Percentiles rank a stretch among this genome's conserved stretches.
Evolutionary conservation across 2,888 invertebrate species (phyloP).

Genomic region (Neoscelio sp.): DNA sequence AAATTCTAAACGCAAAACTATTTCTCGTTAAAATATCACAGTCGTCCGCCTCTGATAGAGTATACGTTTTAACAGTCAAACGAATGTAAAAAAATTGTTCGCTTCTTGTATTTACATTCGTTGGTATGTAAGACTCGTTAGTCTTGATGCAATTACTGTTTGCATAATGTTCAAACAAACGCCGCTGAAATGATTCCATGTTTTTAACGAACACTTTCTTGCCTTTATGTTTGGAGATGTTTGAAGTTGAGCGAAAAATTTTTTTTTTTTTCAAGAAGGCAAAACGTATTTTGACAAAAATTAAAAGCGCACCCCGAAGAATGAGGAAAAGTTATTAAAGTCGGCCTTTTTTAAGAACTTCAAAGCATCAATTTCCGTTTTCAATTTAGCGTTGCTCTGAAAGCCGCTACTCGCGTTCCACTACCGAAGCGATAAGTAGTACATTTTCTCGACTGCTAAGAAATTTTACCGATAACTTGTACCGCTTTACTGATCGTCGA

Average conservation of each 20-base stretch:
- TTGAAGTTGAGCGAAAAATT: slow-evolving; percentile 30
- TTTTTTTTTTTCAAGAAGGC: slow-evolving; percentile 28
- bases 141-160: slow-evolving; percentile 65
- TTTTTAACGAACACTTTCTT: slow-evolving; percentile 62
- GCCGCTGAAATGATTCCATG: slow-evolving; percentile 55
- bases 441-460: slow-evolving; percentile 49
- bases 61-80: slow-evolving; percentile 44
- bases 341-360: slow-evolving; percentile 73
- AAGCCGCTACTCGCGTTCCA: slow-evolving; percentile 71
- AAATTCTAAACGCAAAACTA: slow-evolving; percentile 31
- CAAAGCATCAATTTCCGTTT: slow-evolving; percentile 82
- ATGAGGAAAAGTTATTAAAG: slow-evolving; percentile 77
- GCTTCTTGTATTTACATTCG: slow-evolving; percentile 55
- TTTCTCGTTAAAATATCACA: slow-evolving; percentile 67
- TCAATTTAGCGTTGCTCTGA: slow-evolving; percentile 78
- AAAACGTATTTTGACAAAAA: slow-evolving; percentile 55
- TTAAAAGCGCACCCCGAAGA: slow-evolving; percentile 63
- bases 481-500: slow-evolving; percentile 40
- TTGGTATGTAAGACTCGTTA: slow-evolving; percentile 65
- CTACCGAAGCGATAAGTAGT: slow-evolving; percentile 46
- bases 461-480: slow-evolving; percentile 45
- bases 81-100: too few relatives aligned
- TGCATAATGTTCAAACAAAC: slow-evolving; percentile 67
- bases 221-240: slow-evolving; percentile 52
- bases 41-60: slow-evolving; percentile 44